A percentile compares a stretch with the other conserved stretches of the same genome.
These are phyloP conservation scores for Stenichneumon culpator DNA, from an alignment of 2,888 invertebrate species.

Conservation along the genomic window DNA sequence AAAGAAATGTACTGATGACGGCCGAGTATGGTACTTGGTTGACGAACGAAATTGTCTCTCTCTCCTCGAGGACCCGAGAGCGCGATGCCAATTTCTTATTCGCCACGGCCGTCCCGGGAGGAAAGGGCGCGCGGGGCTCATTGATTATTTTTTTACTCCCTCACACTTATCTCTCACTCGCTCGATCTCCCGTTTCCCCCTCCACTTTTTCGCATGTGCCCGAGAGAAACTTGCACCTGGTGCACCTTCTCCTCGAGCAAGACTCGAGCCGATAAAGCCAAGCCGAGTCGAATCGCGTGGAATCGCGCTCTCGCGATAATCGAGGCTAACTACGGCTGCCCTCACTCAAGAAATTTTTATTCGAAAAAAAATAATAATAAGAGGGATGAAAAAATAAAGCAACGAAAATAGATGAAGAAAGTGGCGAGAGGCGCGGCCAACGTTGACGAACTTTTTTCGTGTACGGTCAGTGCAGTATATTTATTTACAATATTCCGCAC, in stretches of 20 bases:
- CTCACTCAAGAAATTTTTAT: slow-evolving; percentile 39
- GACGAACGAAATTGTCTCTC: slow-evolving; percentile 66
- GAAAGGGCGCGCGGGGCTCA: slow-evolving; percentile 39
- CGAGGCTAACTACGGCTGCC: slow-evolving; percentile 54
- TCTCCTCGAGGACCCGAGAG: slow-evolving; percentile 28
- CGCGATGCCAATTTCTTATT: slow-evolving; percentile 65
- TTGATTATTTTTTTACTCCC: slow-evolving; percentile 61
- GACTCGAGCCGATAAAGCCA: slow-evolving; percentile 56
- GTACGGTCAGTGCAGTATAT: slow-evolving; percentile 37
- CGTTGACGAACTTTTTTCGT: slow-evolving; percentile 48
- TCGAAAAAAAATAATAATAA: background rate
- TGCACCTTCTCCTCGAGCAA: slow-evolving; percentile 4
- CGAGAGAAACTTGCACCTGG: slow-evolving; percentile 31
- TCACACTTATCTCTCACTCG: slow-evolving; percentile 56
- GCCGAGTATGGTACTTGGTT: slow-evolving; percentile 44
- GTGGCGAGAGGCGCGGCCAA: slow-evolving; percentile 59
- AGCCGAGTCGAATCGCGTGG: slow-evolving; percentile 57
- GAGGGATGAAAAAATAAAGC: slow-evolving; percentile 14
- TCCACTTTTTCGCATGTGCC: slow-evolving; percentile 6
- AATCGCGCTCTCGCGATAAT: slow-evolving; percentile 59
- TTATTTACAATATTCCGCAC: slow-evolving; percentile 33
- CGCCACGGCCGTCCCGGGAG: slow-evolving; percentile 62
- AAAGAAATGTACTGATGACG: slow-evolving; percentile 54
- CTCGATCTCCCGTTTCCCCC: slow-evolving; percentile 7
- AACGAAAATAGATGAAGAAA: slow-evolving; percentile 12